A percentile compares a stretch with the other conserved stretches of the same genome.
These are phyloP conservation scores for Lineus longissimus DNA, from an alignment of 1,140 invertebrate genomes.

Conservation along the genomic window DNA sequence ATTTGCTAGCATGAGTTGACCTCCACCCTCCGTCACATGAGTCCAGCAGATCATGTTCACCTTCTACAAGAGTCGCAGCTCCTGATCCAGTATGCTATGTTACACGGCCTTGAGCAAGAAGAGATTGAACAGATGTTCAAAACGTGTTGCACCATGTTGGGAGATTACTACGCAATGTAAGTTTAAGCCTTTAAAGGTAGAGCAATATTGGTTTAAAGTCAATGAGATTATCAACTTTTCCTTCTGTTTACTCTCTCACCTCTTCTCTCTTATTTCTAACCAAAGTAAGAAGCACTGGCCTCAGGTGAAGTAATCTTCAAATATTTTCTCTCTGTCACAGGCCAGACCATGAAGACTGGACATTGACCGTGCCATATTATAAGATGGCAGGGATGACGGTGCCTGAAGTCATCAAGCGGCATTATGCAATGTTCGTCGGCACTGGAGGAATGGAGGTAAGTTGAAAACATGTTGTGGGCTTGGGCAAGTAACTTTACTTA, in stretches of 20 bases:
- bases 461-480: too few species aligned
- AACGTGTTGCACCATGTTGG: conserved; percentile 63
- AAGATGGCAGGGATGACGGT: conserved; percentile 55
- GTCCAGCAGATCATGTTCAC: conserved; percentile 64
- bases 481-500: too few species aligned
- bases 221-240: neutral
- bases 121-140: conserved; percentile 58
- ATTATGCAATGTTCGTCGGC: too few species aligned
- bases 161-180: conserved; percentile 64
- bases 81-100: conserved; percentile 58
- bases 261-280: too few species aligned
- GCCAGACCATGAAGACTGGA: conserved; percentile 57
- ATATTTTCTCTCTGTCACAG: conserved; percentile 19
- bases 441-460: too few species aligned
- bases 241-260: too few species aligned
- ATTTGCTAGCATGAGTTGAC: conserved; percentile 59
- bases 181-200: conserved; percentile 30
- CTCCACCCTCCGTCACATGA: conserved; percentile 60
- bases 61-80: conserved; percentile 64
- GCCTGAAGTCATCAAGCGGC: conserved; percentile 28
- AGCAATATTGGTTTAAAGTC: neutral
- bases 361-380: conserved; percentile 61
- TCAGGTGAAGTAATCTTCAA: too few species aligned
- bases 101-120: conserved; percentile 31
- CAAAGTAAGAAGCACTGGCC: too few species aligned